phyloP scores from a whole-genome alignment of 2,797 vertebrate species.

The Acropternis orthonyx region DNA sequence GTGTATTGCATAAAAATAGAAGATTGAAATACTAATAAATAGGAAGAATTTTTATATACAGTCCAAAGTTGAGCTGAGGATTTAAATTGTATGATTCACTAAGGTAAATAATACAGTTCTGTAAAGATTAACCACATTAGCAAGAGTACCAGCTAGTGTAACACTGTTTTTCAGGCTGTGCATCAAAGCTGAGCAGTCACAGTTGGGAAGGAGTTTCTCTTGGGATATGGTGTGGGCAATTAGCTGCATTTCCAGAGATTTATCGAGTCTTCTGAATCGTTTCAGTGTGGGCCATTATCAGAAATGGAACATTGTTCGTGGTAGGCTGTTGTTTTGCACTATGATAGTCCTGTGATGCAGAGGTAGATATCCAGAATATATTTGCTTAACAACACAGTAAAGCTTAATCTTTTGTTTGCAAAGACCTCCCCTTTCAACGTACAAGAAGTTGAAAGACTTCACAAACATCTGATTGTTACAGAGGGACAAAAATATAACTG shows the following conservation, averaged over 20 bases:
- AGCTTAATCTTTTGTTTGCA: background rate
- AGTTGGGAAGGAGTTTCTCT: background rate
- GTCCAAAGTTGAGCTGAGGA: background rate
- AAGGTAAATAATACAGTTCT: background rate
- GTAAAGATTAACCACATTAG: background rate
- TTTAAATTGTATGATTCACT: background rate
- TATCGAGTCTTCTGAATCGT: background rate
- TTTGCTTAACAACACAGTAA: background rate
- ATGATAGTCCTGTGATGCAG: background rate
- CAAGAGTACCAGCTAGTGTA: background rate
- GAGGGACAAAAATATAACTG: background rate
- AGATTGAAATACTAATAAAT: background rate
- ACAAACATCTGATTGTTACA: background rate
- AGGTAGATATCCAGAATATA: background rate
- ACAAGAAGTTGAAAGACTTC: background rate
- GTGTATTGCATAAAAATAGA: background rate
- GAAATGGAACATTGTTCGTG: background rate
- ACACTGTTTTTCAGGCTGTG: background rate
- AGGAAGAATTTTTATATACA: background rate
- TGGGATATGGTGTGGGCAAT: background rate
- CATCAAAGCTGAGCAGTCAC: background rate
- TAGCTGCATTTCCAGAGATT: background rate
- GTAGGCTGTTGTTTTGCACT: background rate
- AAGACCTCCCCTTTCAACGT: background rate
- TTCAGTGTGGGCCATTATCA: background rate